These are phyloP conservation scores for Ferdinandea cuprea DNA, from an alignment of 2,888 invertebrate species.

Conservation along the genomic window DNA sequence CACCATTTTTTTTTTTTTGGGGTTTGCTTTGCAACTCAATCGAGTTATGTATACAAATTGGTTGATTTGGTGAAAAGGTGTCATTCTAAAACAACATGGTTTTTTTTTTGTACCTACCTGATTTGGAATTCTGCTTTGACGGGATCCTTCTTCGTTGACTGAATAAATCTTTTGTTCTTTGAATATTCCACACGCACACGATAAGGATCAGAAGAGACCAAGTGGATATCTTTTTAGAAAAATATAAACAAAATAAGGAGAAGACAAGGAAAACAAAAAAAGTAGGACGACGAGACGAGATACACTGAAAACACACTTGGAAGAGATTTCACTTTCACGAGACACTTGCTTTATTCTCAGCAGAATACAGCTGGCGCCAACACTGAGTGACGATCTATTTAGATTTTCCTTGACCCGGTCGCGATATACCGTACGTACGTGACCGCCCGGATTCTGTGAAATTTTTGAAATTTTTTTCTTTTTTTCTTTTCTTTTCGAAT, in stretches of 20 bases:
- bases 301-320: constrained; percentile 6
- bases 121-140: constrained; percentile 21
- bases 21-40: constrained; percentile 1
- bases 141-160: constrained; percentile 6
- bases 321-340: constrained; percentile 7
- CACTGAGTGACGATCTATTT: constrained; percentile 50
- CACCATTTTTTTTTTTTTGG: constrained; percentile 2
- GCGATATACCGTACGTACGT: constrained; percentile 40
- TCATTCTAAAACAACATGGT: too few relatives aligned
- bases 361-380: constrained; percentile 53
- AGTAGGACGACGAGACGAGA: too few relatives aligned
- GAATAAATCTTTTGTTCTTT: constrained; percentile 39
- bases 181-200: constrained; percentile 43
- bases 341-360: constrained; percentile 30
- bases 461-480: constrained; percentile 40
- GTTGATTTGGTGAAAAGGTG: neutral
- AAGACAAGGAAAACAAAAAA: neutral
- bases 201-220: constrained; percentile 37
- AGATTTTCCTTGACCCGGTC: constrained; percentile 27
- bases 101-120: constrained; percentile 40
- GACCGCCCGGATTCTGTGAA: constrained; percentile 49
- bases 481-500: constrained; percentile 3
- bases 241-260: constrained; percentile 19
- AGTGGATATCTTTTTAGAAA: neutral
- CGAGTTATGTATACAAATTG: constrained; percentile 31